Base-by-base conservation (phyloP, 2,797 vertebrate genomes). In the Lateolabrax maculatus region DNA sequence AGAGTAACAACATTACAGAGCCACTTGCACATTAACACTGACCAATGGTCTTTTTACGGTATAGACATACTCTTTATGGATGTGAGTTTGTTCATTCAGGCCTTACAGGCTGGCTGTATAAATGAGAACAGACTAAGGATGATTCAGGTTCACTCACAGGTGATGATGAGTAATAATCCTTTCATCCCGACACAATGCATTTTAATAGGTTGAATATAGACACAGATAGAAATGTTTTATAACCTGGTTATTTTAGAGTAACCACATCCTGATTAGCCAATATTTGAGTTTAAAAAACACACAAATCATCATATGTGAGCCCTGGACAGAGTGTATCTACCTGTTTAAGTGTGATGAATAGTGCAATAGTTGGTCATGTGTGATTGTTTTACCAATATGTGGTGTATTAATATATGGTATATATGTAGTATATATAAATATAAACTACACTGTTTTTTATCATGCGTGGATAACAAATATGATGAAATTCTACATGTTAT, bases 51-150 rank as follows among this genome's bases (percentile, higher is more conserved):
- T 72, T 58, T 60, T 60, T 29, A 58, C 12, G 3, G 10, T 61
- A 13, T 25, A 52, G 56, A 72, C 56, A 62, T 31, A 44, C 15
- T 65, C 46, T 58, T 77, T 70, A 58, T 70, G 8, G 53, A 6
- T 70, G 53, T 65, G 18, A 31, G 56, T 71, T 63, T 71, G 61
- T 60, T 71, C 57, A 57, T 71, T 75, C 65, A 57, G 62, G 61
- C 52, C 51, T 51, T 52, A 68, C 16, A 53, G 39, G 11, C 46
- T 11, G 23, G 2, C 6, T 71, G 51, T 71, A 65, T 64, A 39
- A 56, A 66, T 74, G 70, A 77, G 13, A 81, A 62, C 27, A 64
- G 43, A 56, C 39, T 31, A 1, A 63, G 16, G 43, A 34, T 37
- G 49, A 66, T 12, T 48, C 21, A 7, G 44, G 51, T 74, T 71